Percentiles rank a stretch among this genome's conserved stretches.
These are phyloP conservation scores for Gorsachius goisagi DNA, from an alignment of 2,113 vertebrate genomes.

Conservation along the genomic window DNA sequence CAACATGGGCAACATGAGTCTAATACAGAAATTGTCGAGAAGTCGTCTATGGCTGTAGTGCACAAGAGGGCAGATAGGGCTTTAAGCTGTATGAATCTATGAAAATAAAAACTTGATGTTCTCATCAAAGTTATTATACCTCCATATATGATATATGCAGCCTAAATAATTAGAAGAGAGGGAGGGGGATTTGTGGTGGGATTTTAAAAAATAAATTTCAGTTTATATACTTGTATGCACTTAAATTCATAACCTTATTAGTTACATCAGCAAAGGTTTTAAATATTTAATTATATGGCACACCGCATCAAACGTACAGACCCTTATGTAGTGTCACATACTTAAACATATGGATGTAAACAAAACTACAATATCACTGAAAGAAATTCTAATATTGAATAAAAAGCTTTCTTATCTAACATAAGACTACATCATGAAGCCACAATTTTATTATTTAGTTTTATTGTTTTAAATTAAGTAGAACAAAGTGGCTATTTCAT, in stretches of 20 bases:
- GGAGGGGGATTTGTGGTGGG: background rate
- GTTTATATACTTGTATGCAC: background rate
- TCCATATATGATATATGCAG: background rate
- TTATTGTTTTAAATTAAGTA: slow-evolving; percentile 71
- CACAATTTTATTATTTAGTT: slow-evolving; percentile 65
- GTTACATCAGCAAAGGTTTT: background rate
- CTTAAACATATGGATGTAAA: background rate
- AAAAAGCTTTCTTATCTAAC: slow-evolving; percentile 30
- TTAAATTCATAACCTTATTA: background rate
- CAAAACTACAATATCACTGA: background rate
- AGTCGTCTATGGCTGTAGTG: background rate
- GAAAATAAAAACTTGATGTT: background rate
- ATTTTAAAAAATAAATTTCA: background rate
- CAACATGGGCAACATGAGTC: background rate
- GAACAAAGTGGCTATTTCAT: slow-evolving; percentile 46
- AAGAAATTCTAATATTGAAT: slow-evolving; percentile 4
- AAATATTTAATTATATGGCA: background rate
- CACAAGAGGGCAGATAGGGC: background rate
- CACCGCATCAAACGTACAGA: background rate
- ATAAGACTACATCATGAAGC: slow-evolving; percentile 1
- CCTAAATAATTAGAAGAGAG: background rate
- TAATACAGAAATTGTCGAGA: background rate
- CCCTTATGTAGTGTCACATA: background rate
- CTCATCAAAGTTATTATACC: background rate
- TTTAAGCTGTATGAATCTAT: background rate